phyloP scores from a whole-genome alignment of 2,113 vertebrate genomes.

The human region DNA sequence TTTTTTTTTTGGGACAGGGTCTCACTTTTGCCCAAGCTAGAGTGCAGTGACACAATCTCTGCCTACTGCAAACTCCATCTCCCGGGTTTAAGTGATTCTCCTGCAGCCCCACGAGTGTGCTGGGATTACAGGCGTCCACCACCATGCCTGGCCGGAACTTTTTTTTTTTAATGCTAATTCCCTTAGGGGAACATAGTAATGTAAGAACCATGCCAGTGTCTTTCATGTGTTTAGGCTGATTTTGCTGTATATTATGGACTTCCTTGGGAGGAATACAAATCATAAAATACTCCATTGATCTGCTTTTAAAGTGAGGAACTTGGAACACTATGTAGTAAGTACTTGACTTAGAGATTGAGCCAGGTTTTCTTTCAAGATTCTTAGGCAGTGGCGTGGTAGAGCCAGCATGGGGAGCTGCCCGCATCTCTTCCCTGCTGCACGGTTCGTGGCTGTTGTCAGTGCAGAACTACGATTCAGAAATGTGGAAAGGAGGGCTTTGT shows the following conservation, averaged over 20 bases:
- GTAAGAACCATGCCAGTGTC: not conserved
- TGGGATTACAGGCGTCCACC: too few relatives aligned
- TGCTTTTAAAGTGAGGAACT: not conserved
- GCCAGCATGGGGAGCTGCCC: not conserved
- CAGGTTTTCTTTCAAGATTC: not conserved
- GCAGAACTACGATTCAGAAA: too few relatives aligned
- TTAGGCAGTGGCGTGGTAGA: not conserved
- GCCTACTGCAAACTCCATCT: too few relatives aligned
- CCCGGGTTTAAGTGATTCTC: too few relatives aligned
- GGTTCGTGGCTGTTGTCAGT: not conserved
- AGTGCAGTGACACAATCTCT: too few relatives aligned
- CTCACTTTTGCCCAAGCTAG: too few relatives aligned
- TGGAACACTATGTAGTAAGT: not conserved
- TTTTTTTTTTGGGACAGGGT: not conserved
- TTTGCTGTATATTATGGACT: not conserved
- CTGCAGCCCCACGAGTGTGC: too few relatives aligned
- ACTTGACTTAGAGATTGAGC: not conserved
- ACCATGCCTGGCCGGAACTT: not conserved
- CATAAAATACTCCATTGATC: not conserved
- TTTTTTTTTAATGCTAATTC: not conserved
- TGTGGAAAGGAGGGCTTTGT: too few relatives aligned
- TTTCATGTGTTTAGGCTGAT: not conserved
- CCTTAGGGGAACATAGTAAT: not conserved
- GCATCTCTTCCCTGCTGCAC: fast-evolving
- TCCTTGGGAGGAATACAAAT: not conserved